phyloP scores from a whole-genome alignment of 1,140 invertebrate genomes.

The Drosophila nikananu region DNA sequence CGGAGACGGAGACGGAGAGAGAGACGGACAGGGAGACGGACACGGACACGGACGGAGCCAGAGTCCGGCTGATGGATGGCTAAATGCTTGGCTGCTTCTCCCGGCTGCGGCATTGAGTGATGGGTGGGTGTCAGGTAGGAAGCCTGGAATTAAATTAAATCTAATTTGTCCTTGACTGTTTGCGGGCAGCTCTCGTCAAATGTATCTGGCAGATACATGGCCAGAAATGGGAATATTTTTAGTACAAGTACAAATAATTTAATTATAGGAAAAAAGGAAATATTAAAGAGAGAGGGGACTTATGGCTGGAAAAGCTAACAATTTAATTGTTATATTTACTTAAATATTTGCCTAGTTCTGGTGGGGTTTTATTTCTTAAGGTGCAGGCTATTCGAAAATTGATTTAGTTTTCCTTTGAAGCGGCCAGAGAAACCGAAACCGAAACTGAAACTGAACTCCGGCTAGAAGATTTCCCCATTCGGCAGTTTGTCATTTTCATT shows the following conservation, averaged over 20 bases:
- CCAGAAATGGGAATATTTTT: not conserved
- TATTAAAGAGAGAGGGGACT: too few species aligned
- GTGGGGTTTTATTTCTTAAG: not conserved
- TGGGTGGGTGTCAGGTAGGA: constrained; percentile 43
- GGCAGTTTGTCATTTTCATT: constrained; percentile 56
- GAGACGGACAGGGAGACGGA: not conserved
- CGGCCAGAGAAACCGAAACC: not conserved
- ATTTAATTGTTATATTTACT: too few species aligned
- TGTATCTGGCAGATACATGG: constrained; percentile 5
- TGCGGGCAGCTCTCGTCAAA: constrained; percentile 64
- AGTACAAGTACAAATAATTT: too few species aligned
- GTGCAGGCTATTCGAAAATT: constrained; percentile 25
- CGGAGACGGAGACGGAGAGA: not conserved
- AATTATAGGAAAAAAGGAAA: too few species aligned
- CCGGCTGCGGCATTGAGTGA: constrained; percentile 35
- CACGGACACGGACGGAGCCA: too few species aligned
- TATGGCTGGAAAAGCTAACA: too few species aligned
- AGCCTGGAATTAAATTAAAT: constrained; percentile 76
- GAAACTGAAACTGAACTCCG: constrained; percentile 7
- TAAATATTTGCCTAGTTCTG: too few species aligned
- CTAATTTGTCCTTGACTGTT: constrained; percentile 73
- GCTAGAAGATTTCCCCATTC: constrained; percentile 23
- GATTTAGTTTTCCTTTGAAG: constrained; percentile 21
- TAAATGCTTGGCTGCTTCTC: constrained; percentile 40
- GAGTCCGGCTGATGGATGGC: constrained; percentile 54